Percentiles rank a stretch among this genome's conserved stretches.
These are phyloP conservation scores for Chaitophorus viminalis DNA, from an alignment of 2,888 invertebrate genomes.

Conservation along the genomic window DNA sequence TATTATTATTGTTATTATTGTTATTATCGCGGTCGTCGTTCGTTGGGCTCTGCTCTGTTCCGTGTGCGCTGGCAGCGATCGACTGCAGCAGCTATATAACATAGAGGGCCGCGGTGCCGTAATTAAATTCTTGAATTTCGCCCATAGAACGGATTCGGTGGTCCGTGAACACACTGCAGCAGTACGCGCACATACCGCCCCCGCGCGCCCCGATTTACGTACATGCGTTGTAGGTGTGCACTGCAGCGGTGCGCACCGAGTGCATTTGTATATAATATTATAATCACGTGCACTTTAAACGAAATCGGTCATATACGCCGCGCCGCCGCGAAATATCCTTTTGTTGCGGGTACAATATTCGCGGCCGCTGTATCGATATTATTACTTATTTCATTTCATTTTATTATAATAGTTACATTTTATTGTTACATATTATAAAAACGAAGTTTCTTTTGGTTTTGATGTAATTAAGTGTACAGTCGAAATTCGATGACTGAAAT, in stretches of 20 bases:
- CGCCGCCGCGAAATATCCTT: background rate
- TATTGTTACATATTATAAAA: too few species aligned
- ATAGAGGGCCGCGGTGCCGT: background rate
- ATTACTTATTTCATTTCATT: too few species aligned
- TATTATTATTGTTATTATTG: slow-evolving; percentile 39
- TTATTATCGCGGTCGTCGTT: background rate
- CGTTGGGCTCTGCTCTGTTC: background rate
- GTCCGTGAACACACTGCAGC: slow-evolving; percentile 3
- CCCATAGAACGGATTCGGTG: slow-evolving; percentile 14
- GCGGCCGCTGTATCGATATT: background rate
- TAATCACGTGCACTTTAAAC: background rate
- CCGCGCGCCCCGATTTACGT: background rate
- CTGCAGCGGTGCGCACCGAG: background rate
- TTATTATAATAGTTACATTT: too few species aligned
- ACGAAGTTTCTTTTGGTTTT: too few species aligned
- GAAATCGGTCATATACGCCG: background rate
- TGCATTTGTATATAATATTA: too few species aligned
- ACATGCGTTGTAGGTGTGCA: background rate
- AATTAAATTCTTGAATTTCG: slow-evolving; percentile 51
- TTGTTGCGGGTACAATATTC: too few species aligned
- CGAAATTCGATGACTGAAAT: too few species aligned
- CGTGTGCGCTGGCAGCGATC: background rate
- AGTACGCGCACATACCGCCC: slow-evolving; percentile 6
- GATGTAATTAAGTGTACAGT: too few species aligned
- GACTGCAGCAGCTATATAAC: too few species aligned